A percentile compares a stretch with the other conserved stretches of the same genome.
Conservation (phyloP, 2,797 vertebrate genomes). For the Schizopygopsis malacanthus region DNA sequence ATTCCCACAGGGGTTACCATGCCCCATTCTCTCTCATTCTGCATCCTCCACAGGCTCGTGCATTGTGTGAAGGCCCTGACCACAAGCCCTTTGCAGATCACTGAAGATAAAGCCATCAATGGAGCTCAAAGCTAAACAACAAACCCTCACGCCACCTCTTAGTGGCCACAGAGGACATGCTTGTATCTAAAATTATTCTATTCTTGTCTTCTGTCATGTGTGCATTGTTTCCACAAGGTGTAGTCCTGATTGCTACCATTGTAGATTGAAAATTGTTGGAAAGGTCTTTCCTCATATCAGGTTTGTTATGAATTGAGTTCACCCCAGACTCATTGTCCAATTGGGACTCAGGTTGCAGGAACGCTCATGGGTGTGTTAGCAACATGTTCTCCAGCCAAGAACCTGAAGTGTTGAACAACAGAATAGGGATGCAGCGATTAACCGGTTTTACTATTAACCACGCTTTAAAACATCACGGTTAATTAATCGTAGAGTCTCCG, state of each 20-base stretch:
- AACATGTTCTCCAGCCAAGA: conserved; percentile 26
- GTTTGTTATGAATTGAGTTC: background rate
- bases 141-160: conserved; percentile 29
- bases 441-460: too few species aligned
- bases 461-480: too few species aligned
- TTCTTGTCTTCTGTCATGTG: conserved; percentile 20
- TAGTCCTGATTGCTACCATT: conserved; percentile 10
- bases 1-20: conserved; percentile 57
- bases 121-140: conserved; percentile 46
- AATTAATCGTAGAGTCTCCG: too few species aligned
- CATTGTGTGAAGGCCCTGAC: conserved; percentile 39
- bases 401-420: background rate
- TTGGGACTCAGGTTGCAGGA: conserved; percentile 16
- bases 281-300: conserved; percentile 40
- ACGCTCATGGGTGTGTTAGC: background rate
- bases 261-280: background rate
- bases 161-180: conserved; percentile 5
- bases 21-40: conserved; percentile 29
- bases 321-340: conserved; percentile 11
- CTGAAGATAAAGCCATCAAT: conserved; percentile 51
- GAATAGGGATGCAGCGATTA: too few species aligned
- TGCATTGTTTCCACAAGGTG: conserved; percentile 1
- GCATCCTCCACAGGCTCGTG: conserved; percentile 32
- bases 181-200: conserved; percentile 25
- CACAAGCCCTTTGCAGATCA: conserved; percentile 49